These are phyloP conservation scores for Virgularia gustaviana DNA, from an alignment of 92 coral and sea anemone species.

Conservation along the genomic window DNA sequence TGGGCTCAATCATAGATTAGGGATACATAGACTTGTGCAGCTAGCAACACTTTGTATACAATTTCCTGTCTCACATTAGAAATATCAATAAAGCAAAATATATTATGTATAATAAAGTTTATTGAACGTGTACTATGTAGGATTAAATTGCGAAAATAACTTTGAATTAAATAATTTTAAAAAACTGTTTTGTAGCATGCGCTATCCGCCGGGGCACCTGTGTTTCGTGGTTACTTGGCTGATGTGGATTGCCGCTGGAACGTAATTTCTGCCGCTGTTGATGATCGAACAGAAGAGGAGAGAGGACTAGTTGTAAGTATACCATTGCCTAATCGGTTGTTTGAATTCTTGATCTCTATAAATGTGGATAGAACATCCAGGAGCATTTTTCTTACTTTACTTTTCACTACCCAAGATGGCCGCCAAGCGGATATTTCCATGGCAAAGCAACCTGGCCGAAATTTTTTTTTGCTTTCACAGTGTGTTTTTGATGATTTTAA, in stretches of 20 bases:
- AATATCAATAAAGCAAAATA: no score
- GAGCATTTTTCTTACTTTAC: no score
- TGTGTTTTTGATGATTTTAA: no score
- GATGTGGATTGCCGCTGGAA: constrained; percentile 97
- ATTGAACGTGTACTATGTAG: neutral
- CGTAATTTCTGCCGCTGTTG: constrained; percentile 91
- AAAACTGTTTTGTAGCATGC: constrained; percentile 63
- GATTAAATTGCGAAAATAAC: no score
- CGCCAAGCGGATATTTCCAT: no score
- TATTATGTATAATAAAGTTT: neutral
- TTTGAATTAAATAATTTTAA: neutral
- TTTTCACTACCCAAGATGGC: no score
- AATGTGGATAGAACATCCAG: no score
- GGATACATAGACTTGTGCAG: no score
- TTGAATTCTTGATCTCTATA: neutral
- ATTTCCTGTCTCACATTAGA: no score
- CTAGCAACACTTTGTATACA: no score
- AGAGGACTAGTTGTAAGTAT: constrained; percentile 74
- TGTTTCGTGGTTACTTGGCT: constrained; percentile 86
- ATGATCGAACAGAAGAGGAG: constrained; percentile 95
- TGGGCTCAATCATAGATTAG: no score
- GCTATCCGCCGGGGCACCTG: constrained; percentile 87
- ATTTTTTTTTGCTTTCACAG: no score
- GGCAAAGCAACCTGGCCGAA: neutral
- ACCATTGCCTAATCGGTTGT: neutral